Conservation (phyloP, 2,113 vertebrate genomes). For the Periophthalmodon schlosseri region DNA sequence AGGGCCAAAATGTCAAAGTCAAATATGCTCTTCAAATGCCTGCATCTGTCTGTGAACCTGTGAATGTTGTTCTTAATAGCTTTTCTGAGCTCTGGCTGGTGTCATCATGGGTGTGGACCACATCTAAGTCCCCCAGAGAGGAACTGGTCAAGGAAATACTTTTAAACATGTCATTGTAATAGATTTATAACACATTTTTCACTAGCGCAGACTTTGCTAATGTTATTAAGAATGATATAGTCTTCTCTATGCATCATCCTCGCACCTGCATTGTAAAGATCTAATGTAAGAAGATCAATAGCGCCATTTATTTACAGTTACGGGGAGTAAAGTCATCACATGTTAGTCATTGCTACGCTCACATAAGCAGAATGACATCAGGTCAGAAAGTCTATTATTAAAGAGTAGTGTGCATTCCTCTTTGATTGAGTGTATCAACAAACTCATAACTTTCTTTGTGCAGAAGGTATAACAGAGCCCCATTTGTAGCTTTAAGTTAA, state of each 20-base stretch:
- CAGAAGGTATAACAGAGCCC: background rate
- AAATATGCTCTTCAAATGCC: slow-evolving; percentile 9
- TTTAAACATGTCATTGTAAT: background rate
- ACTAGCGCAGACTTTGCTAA: too few species aligned
- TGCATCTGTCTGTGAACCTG: slow-evolving; percentile 30
- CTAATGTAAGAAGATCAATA: background rate
- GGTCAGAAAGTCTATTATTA: slow-evolving; percentile 32
- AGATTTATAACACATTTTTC: background rate
- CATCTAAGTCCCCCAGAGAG: background rate
- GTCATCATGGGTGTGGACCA: background rate
- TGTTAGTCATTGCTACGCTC: background rate
- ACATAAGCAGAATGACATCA: background rate
- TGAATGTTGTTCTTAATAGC: slow-evolving; percentile 4
- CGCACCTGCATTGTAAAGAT: background rate
- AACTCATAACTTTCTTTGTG: background rate
- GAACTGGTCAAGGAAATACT: slow-evolving; percentile 32
- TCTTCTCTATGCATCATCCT: background rate
- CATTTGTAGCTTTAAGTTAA: background rate
- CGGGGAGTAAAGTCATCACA: background rate
- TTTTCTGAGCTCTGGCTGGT: background rate
- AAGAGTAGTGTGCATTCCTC: slow-evolving; percentile 33
- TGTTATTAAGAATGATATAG: background rate
- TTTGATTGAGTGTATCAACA: slow-evolving; percentile 3
- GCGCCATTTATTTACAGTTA: background rate
- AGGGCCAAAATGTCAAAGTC: slow-evolving; percentile 23